Evolutionary conservation across 2,888 invertebrate species (phyloP).

Genomic region (Hypsopygia costalis): DNA sequence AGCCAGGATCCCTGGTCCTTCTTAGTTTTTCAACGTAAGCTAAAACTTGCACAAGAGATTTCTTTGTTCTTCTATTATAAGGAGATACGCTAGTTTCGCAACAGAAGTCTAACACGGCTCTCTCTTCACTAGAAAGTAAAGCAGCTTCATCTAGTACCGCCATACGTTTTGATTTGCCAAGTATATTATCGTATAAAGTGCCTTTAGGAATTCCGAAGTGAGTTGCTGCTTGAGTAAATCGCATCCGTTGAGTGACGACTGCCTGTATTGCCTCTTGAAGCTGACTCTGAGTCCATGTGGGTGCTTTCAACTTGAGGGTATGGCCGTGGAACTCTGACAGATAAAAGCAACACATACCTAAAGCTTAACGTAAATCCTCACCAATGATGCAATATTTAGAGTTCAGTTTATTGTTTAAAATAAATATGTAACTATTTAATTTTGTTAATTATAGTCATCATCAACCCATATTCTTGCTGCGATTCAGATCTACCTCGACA

Average conservation of each 20-base stretch:
- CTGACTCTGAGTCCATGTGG: conserved; percentile 87
- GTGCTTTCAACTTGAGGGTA: conserved; percentile 86
- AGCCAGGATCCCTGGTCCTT: conserved; percentile 80
- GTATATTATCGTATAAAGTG: conserved; percentile 88
- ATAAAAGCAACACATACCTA: conserved; percentile 42
- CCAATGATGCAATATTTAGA: conserved; percentile 21
- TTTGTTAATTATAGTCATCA: no score
- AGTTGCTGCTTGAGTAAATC: conserved; percentile 87
- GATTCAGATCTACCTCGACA: no score
- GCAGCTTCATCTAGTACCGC: conserved; percentile 86
- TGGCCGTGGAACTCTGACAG: conserved; percentile 77
- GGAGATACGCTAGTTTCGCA: conserved; percentile 86
- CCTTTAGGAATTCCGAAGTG: conserved; percentile 88
- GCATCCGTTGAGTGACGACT: conserved; percentile 87
- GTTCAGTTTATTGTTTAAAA: not conserved
- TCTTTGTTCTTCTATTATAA: conserved; percentile 86
- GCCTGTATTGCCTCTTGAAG: conserved; percentile 88
- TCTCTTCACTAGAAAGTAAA: conserved; percentile 81
- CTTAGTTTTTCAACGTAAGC: conserved; percentile 84
- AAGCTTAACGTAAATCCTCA: conserved; percentile 28
- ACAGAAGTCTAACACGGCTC: conserved; percentile 85
- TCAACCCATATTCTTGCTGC: not conserved
- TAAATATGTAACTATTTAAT: no score
- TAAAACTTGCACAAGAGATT: conserved; percentile 82
- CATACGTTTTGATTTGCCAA: conserved; percentile 89